A percentile compares a stretch with the other conserved stretches of the same genome.
Evolutionary conservation across 1,140 invertebrate species (phyloP).

Genomic region (Zaprionus camerounensis): DNA sequence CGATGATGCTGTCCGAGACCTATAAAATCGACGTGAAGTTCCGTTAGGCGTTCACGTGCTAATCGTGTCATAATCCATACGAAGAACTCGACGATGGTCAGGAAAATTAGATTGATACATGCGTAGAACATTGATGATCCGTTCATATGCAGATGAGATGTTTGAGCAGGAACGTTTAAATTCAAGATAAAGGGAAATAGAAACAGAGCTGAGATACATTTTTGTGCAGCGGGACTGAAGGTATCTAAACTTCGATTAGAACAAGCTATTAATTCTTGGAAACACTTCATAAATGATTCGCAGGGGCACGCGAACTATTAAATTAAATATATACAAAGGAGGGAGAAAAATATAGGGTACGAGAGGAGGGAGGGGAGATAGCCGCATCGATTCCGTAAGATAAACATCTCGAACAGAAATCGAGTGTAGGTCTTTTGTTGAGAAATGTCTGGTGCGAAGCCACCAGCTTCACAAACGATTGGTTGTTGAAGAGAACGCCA

Average conservation of each 20-base stretch:
- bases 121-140: conserved; percentile 10
- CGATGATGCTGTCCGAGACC: conserved; percentile 4
- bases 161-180: conserved; percentile 4
- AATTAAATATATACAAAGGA: conserved; percentile 22
- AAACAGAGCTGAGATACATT: conserved; percentile 20
- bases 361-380: background rate
- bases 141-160: conserved; percentile 15
- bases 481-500: conserved; percentile 10
- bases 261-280: conserved; percentile 1
- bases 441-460: conserved; percentile 20
- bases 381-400: conserved; percentile 26
- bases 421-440: conserved; percentile 16
- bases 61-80: conserved; percentile 7
- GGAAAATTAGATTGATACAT: background rate
- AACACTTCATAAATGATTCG: conserved; percentile 8
- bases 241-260: background rate
- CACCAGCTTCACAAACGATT: conserved; percentile 18
- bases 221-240: background rate
- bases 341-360: background rate
- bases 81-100: conserved; percentile 11
- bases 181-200: background rate
- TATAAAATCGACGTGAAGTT: conserved; percentile 6
- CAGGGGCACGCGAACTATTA: conserved; percentile 26
- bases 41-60: background rate
- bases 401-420: conserved; percentile 8